These are phyloP conservation scores for Dryobota labecula DNA, from an alignment of 2,888 invertebrate genomes.

Conservation along the genomic window DNA sequence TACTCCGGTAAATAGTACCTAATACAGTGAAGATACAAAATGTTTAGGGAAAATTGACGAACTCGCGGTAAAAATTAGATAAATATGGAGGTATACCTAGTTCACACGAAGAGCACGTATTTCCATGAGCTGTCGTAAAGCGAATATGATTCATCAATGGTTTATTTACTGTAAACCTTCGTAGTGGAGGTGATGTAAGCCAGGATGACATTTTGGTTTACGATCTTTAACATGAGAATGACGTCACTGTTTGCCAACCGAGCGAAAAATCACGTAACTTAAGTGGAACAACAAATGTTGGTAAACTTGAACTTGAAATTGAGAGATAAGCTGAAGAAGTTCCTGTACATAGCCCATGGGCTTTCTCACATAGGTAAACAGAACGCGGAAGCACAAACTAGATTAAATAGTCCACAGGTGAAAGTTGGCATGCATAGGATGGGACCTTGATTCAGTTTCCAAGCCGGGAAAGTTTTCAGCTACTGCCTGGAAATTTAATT, in stretches of 20 bases:
- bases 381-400: conserved; percentile 1
- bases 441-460: conserved; percentile 12
- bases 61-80: conserved; percentile 8
- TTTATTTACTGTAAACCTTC: conserved; percentile 36
- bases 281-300: conserved; percentile 44
- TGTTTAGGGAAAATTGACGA: background rate
- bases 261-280: conserved; percentile 24
- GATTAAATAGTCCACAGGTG: background rate
- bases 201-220: conserved; percentile 54
- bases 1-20: background rate
- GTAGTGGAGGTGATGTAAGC: conserved; percentile 58
- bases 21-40: background rate
- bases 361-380: background rate
- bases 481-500: conserved; percentile 29
- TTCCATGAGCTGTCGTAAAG: conserved; percentile 41
- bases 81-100: conserved; percentile 1
- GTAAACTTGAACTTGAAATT: conserved; percentile 51
- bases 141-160: conserved; percentile 54
- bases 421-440: background rate
- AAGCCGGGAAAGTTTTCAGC: background rate
- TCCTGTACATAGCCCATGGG: no score
- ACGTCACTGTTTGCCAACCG: conserved; percentile 48
- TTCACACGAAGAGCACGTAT: conserved; percentile 22
- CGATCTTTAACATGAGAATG: conserved; percentile 35
- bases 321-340: conserved; percentile 2